Evolutionary conservation across 1,140 invertebrate species (phyloP).

Genomic region (Matsumurasca onukii): DNA sequence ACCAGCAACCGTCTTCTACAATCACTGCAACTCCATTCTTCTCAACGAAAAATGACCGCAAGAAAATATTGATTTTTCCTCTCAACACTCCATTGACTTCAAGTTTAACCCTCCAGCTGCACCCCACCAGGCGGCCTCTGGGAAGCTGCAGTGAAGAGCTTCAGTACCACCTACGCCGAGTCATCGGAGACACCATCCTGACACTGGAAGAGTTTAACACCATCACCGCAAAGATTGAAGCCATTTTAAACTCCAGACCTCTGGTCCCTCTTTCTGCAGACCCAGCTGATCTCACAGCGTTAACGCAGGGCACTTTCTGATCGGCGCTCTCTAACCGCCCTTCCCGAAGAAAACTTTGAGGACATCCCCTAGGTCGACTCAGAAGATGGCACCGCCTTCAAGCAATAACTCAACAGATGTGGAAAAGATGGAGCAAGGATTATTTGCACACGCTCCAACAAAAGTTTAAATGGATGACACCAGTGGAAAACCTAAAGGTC

Average conservation of each 20-base stretch:
- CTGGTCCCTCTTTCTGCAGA: constrained; percentile 18
- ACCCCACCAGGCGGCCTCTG: constrained; percentile 43
- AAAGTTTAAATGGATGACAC: background rate
- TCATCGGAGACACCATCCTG: background rate
- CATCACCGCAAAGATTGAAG: background rate
- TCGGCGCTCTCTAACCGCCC: background rate
- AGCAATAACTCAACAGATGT: constrained; percentile 23
- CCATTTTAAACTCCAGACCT: constrained; percentile 12
- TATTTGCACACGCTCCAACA: background rate
- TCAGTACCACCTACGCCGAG: background rate
- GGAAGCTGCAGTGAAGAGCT: constrained; percentile 41
- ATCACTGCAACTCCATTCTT: no score
- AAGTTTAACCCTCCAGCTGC: constrained; percentile 38
- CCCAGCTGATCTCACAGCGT: constrained; percentile 22
- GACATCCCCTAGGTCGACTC: background rate
- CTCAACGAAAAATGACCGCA: no score
- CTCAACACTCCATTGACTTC: constrained; percentile 25
- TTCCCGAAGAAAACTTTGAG: background rate
- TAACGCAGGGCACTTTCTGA: constrained; percentile 38
- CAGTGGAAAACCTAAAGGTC: background rate
- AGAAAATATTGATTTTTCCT: no score
- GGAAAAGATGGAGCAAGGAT: constrained; percentile 21
- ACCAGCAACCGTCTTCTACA: no score
- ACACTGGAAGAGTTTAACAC: background rate
- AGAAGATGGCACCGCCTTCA: constrained; percentile 9